Conservation (phyloP, 1,140 invertebrate genomes). For the Temnothorax nylanderi region DNA sequence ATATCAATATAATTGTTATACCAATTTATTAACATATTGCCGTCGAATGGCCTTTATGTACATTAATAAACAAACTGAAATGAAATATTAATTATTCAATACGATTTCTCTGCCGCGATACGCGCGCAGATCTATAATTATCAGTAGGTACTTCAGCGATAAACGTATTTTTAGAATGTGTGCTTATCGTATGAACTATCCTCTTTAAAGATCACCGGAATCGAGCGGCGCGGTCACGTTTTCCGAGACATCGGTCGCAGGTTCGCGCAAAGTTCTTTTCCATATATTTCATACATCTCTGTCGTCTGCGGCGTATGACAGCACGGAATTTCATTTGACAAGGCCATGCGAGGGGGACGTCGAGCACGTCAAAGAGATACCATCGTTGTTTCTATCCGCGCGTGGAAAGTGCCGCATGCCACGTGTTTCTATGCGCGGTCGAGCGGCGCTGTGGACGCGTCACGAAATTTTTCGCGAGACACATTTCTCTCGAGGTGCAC, state of each 20-base stretch:
- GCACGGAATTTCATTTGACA: slow-evolving; percentile 71
- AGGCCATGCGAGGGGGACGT: slow-evolving; percentile 10
- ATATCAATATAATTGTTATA: not conserved
- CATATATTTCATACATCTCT: slow-evolving; percentile 43
- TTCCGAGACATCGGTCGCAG: slow-evolving; percentile 31
- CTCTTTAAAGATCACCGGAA: not conserved
- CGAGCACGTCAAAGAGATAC: slow-evolving; percentile 70
- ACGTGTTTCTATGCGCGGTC: not conserved
- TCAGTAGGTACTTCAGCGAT: not conserved
- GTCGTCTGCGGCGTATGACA: slow-evolving; percentile 22
- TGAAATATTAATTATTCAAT: not conserved
- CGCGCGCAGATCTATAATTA: not conserved
- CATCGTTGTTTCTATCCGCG: slow-evolving; percentile 69
- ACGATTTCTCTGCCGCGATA: not conserved
- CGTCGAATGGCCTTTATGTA: not conserved
- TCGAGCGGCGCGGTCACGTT: slow-evolving; percentile 16
- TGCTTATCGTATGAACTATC: slow-evolving; percentile 22
- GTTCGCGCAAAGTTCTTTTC: slow-evolving; percentile 28
- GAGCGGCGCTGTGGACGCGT: not conserved
- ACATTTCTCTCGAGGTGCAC: not conserved
- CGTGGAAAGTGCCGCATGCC: slow-evolving; percentile 64
- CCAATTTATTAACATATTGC: not conserved
- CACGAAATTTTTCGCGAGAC: slow-evolving; percentile 29
- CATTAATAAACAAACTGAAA: slow-evolving; percentile 24
- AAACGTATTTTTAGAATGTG: not conserved